Percentiles rank a stretch among this genome's conserved stretches.
Evolutionary conservation across 1,140 invertebrate genomes (phyloP).

Genomic region (Temnothorax longispinosus): DNA sequence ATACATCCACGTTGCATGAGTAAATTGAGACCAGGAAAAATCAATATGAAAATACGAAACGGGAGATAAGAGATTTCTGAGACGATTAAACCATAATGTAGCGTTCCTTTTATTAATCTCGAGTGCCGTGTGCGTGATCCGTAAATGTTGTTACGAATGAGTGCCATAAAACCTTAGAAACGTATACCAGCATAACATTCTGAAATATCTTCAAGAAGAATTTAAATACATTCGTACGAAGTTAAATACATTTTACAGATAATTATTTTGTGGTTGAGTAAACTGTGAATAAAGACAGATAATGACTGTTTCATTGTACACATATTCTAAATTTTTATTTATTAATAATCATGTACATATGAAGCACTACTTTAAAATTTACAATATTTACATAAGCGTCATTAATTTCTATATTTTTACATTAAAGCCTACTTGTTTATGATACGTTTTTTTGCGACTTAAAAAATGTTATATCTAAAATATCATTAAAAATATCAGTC

Average conservation of each 20-base stretch:
- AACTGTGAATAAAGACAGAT: neutral
- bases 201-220: conserved; percentile 4
- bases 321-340: conserved; percentile 5
- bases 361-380: conserved; percentile 7
- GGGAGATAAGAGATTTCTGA: neutral
- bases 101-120: conserved; percentile 4
- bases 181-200: neutral
- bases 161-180: neutral
- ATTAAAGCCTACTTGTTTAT: neutral
- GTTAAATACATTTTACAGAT: neutral
- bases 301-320: neutral
- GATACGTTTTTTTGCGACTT: neutral
- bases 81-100: neutral
- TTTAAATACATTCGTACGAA: neutral
- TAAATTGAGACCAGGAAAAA: conserved; percentile 13
- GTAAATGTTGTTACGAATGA: neutral
- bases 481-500: neutral
- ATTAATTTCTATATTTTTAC: neutral
- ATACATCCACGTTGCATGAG: neutral
- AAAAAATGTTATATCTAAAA: conserved; percentile 2
- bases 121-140: neutral
- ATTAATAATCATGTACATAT: neutral
- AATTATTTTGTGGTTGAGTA: neutral
- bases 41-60: neutral
- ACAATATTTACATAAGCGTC: conserved; percentile 34